These are phyloP conservation scores for Gobio occitaniae DNA, from an alignment of 2,797 vertebrate genomes.

Conservation along the genomic window DNA sequence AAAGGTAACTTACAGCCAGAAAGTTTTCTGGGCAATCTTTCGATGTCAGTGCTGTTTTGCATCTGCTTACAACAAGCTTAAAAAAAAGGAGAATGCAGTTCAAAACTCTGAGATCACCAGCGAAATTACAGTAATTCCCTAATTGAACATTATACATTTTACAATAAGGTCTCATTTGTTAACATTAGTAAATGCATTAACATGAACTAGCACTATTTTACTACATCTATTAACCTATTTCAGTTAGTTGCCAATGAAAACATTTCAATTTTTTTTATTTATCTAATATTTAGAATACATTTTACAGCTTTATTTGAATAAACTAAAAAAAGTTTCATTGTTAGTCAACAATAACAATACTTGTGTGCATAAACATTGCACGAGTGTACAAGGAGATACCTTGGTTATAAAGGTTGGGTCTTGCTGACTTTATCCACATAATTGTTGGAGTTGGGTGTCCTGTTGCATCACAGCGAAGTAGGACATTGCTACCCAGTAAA, in stretches of 20 bases:
- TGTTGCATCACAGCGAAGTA: conserved; percentile 89
- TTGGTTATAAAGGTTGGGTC: conserved; percentile 76
- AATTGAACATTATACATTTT: not conserved
- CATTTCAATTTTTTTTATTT: not conserved
- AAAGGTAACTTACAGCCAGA: conserved; percentile 70
- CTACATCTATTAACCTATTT: not conserved
- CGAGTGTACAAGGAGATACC: conserved; percentile 71
- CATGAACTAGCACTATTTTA: not conserved
- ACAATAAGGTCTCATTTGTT: not conserved
- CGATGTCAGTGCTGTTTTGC: conserved; percentile 57
- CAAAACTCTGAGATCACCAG: not conserved
- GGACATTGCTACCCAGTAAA: conserved; percentile 86
- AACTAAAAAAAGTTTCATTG: not conserved
- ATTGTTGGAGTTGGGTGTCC: conserved; percentile 90
- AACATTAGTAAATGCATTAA: not conserved
- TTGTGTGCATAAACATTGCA: not conserved
- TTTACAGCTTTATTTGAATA: not conserved
- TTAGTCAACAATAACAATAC: conserved; percentile 10
- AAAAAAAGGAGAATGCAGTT: conserved; percentile 18
- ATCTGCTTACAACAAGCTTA: conserved; percentile 71
- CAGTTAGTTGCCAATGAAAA: not conserved
- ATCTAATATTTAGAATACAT: not conserved
- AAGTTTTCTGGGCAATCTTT: conserved; percentile 69
- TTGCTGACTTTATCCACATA: conserved; percentile 83
- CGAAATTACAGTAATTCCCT: not conserved